Conservation (phyloP, 1,140 invertebrate species). For the Luehdorfia chinensis region DNA sequence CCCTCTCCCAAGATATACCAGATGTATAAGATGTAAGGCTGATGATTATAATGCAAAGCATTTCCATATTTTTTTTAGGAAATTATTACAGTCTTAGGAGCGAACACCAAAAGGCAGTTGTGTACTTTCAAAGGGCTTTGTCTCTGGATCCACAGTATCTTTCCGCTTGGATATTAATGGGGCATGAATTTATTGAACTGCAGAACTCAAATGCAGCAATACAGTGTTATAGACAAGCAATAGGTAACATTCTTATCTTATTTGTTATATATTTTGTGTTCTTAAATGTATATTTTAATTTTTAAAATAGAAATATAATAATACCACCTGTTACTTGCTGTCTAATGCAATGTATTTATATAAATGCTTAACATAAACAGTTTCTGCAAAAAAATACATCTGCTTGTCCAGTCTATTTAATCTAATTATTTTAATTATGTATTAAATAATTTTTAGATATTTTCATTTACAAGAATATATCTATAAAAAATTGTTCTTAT, state of each 20-base stretch:
- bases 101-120: slow-evolving; percentile 97
- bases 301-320: not conserved
- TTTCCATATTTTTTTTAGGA: slow-evolving; percentile 80
- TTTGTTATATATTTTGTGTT: not conserved
- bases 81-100: slow-evolving; percentile 98
- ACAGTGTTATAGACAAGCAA: slow-evolving; percentile 97
- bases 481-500: no score
- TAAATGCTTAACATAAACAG: no score
- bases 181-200: slow-evolving; percentile 99
- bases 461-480: no score
- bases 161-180: slow-evolving; percentile 98
- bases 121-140: slow-evolving; percentile 97
- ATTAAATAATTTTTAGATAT: no score
- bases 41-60: no score
- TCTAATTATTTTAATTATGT: no score
- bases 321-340: no score
- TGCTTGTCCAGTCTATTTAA: no score
- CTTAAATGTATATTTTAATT: not conserved
- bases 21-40: no score
- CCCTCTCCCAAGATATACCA: no score
- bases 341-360: no score
- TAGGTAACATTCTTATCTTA: slow-evolving; percentile 82
- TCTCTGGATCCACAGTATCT: slow-evolving; percentile 96
- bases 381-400: no score
- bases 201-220: slow-evolving; percentile 99